Conservation (phyloP, 2,113 vertebrate species). For the Oreotrochilus melanogaster region DNA sequence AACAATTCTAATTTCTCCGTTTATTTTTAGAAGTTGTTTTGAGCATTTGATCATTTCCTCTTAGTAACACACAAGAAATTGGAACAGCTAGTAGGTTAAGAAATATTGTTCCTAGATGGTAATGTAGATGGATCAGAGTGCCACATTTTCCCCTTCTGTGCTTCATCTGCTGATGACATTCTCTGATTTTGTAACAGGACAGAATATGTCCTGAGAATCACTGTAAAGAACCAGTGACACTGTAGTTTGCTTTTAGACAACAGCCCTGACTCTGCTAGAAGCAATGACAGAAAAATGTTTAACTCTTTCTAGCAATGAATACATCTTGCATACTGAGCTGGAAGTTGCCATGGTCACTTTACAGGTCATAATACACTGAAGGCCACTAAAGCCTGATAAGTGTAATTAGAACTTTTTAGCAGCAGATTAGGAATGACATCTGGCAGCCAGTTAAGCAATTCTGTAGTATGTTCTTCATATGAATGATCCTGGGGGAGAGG, state of each 20-base stretch:
- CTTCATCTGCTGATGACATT: not conserved
- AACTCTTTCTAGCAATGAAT: not conserved
- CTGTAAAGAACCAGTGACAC: rapidly evolving
- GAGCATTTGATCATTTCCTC: not conserved
- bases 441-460: constrained; percentile 9
- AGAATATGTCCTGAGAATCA: not conserved
- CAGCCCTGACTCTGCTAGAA: not conserved
- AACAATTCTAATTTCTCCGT: not conserved
- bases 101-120: not conserved
- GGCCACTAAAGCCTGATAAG: not conserved
- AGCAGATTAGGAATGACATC: not conserved
- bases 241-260: not conserved
- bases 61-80: not conserved
- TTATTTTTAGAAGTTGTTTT: not conserved
- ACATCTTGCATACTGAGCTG: not conserved
- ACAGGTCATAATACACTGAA: not conserved
- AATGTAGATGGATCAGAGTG: not conserved
- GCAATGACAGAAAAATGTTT: not conserved
- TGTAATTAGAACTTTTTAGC: not conserved
- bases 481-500: not conserved
- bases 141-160: not conserved
- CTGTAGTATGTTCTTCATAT: not conserved
- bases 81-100: not conserved
- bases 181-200: not conserved
- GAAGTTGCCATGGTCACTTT: not conserved